Base-by-base conservation (phyloP, 2,888 invertebrate species). In the Belgica antarctica region DNA sequence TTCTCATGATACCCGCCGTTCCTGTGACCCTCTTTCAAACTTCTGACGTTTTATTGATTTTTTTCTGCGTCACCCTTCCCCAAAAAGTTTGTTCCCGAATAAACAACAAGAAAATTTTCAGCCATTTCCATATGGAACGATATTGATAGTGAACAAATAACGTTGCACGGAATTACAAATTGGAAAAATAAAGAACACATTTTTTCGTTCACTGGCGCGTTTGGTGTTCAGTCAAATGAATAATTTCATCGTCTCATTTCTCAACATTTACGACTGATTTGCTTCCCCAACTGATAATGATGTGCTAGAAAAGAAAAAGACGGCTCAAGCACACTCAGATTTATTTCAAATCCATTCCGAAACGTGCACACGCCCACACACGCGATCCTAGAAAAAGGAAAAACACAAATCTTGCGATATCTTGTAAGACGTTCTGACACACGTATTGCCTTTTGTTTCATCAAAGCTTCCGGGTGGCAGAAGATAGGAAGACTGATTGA, bases 41-140 rank as follows among this genome's bases (percentile, higher is more conserved):
- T 61, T 61, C 17, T 61, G 61, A 61, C 61, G 17, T 12, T n/a
- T 61, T 22, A 61, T 61, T 28, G 61, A 61, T 61, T 61, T 17
- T 47, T n/a, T 52, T 4, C 2, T 52, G 52, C 17, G 17, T 22
- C 52, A 22, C 19, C 10, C 15, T 7, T n/a, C n/a, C n/a, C n/a
- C n/a, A n/a, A n/a, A n/a, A n/a, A n/a, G n/a, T n/a, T n/a, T n/a
- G 2, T 52, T 19, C 22, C 52, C 22, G 17, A 31, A 31, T 10
- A 15, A n/a, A 10, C 10, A 57, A 57, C 8, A 61, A 61, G 19
- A 61, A 61, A 61, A 12, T 24, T 3, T n/a, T n/a, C n/a, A n/a
- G n/a, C n/a, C n/a, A 47, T n/a, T 47, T 47, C 15, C 47, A 31
- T 7, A 52, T 52, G 52, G 52, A 3, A 52, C 12, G 7, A 22